Base-by-base conservation (phyloP, 1,140 invertebrate genomes). In the Sitophilus oryzae region DNA sequence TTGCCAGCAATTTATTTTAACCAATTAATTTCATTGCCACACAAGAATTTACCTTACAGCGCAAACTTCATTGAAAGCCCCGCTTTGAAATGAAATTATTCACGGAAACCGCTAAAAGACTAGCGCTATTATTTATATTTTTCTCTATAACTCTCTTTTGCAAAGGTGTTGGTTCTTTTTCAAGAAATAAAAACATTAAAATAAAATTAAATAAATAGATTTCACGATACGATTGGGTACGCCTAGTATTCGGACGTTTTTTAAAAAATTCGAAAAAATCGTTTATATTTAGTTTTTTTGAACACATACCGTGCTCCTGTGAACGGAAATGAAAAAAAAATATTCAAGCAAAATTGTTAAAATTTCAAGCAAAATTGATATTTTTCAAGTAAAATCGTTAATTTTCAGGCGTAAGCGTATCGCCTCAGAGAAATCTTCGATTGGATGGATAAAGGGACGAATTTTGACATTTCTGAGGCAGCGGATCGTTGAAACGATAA, bases 261-360 rank as follows among this genome's bases (percentile, higher is more conserved):
- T 34, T 14, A 14, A 9, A 42, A 42, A 42, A 11, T 42, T 42
- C 18, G 8, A 38, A 38, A 38, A n/a, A n/a, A 44, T 44, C 22
- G 14, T 46, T 30, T 22, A 3, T 15, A 9, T 19, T 34, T 9
- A 2, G 21, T 1, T 35, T 35, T 2, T 10, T 35, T 46, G 21
- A 35, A 42, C 22, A 60, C 34, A 50, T 38, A 61, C 68, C 67
- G 65, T 71, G 64, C 69, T 62, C 66, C 66, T 69, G 69, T 69
- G 67, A 70, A 67, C 68, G 58, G n/a, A 52, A 53, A 52, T 54
- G 43, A 43, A n/a, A n/a, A n/a, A n/a, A n/a, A n/a, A n/a, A n/a
- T n/a, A n/a, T n/a, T n/a, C n/a, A 43, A 40, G 50, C 25, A 35
- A 35, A 48, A n/a, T n/a, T n/a, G n/a, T n/a, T n/a, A n/a, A n/a